These are phyloP conservation scores for Tragulus kanchil DNA, from an alignment of 2,113 vertebrate species.

Conservation along the genomic window DNA sequence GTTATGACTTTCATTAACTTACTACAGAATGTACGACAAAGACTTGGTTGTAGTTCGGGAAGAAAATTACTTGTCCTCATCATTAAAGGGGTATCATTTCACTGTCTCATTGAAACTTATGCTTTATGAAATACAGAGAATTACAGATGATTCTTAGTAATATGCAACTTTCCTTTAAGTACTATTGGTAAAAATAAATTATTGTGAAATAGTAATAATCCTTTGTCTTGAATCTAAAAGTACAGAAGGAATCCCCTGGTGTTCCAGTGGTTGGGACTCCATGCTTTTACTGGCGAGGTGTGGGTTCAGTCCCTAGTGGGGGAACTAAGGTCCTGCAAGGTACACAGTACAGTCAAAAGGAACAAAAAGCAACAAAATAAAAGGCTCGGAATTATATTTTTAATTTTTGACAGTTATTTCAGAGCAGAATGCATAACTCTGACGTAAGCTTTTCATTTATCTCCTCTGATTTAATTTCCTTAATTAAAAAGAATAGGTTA, in stretches of 20 bases:
- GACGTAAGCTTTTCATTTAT: not conserved
- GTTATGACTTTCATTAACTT: slow-evolving; percentile 20
- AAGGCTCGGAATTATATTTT: slow-evolving; percentile 32
- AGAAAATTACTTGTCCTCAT: not conserved
- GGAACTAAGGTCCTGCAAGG: not conserved
- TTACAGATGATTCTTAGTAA: not conserved
- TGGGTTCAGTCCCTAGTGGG: not conserved
- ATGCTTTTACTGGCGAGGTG: not conserved
- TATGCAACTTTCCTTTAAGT: not conserved
- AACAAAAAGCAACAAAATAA: not conserved
- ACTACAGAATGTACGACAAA: not conserved
- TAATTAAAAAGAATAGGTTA: slow-evolving; percentile 35
- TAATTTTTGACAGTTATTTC: slow-evolving; percentile 55
- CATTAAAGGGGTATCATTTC: not conserved
- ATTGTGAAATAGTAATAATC: not conserved
- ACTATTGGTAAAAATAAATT: not conserved
- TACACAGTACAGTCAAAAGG: not conserved
- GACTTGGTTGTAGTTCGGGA: not conserved
- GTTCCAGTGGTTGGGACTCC: not conserved
- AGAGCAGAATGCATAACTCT: slow-evolving; percentile 56
- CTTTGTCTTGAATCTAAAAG: slow-evolving; percentile 15
- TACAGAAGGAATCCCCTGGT: not conserved
- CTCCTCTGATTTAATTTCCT: slow-evolving; percentile 52
- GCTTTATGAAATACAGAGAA: slow-evolving; percentile 23
- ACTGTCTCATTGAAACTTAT: not conserved